phyloP scores from a whole-genome alignment of 2,888 invertebrate species.

The Chorisops tibialis region DNA sequence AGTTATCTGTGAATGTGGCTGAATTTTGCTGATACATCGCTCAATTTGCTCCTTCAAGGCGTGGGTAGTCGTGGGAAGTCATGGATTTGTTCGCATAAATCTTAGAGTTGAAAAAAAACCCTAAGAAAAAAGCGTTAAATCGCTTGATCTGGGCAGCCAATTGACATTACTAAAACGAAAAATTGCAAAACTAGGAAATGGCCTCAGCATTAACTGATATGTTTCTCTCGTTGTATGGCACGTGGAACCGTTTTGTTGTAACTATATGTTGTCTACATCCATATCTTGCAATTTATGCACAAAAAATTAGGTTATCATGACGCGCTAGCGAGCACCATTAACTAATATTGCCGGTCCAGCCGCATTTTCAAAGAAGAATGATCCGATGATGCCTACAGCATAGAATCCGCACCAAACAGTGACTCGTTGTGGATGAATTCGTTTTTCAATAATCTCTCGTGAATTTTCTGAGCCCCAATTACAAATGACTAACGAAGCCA shows the following conservation, averaged over 20 bases:
- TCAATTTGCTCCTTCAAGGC: neutral
- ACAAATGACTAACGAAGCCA: neutral
- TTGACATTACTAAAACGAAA: no score
- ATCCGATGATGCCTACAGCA: neutral
- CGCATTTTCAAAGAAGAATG: neutral
- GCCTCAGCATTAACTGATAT: neutral
- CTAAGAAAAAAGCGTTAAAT: neutral
- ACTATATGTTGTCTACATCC: no score
- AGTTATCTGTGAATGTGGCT: neutral
- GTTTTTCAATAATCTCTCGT: neutral
- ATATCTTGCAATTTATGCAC: no score
- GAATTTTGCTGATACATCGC: neutral
- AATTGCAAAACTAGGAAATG: neutral
- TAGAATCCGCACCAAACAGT: neutral
- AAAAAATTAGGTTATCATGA: neutral
- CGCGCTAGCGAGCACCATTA: neutral
- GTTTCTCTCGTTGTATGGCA: no score
- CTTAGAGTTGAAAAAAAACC: neutral
- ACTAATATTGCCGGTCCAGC: neutral
- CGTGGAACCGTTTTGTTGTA: no score
- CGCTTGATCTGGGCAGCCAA: no score
- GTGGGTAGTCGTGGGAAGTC: neutral
- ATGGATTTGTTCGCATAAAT: neutral
- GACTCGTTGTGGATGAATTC: neutral
- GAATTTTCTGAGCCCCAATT: no score